Conservation (phyloP, 37 sponge, comb jelly and placozoan genomes). For the Chondrilla cf. caribensis region DNA sequence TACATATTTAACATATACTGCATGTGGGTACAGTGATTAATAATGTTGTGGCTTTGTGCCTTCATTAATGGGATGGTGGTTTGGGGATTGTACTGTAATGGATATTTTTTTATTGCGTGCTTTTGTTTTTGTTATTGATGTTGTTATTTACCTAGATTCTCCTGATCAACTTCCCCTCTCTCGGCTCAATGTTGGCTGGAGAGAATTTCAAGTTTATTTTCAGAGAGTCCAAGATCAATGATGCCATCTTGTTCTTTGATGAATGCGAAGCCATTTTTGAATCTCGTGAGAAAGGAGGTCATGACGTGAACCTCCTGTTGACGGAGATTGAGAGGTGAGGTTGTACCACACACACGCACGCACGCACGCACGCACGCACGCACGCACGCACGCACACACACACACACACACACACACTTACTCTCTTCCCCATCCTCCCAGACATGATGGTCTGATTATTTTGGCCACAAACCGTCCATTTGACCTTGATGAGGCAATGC, state of each 20-base stretch:
- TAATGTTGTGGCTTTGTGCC: no score
- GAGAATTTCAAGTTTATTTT: slow-evolving; percentile 89
- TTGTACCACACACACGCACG: no score
- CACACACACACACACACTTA: no score
- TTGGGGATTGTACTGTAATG: no score
- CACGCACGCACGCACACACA: background rate
- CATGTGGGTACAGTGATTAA: no score
- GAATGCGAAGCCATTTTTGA: slow-evolving; percentile 92
- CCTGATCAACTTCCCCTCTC: slow-evolving; percentile 84
- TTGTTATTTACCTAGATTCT: slow-evolving; percentile 38
- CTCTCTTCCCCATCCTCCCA: background rate
- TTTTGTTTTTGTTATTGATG: no score
- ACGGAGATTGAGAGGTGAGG: slow-evolving; percentile 78
- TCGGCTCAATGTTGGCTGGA: slow-evolving; percentile 77
- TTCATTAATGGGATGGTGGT: no score
- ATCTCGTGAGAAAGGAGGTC: slow-evolving; percentile 70
- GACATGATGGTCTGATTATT: slow-evolving; percentile 85
- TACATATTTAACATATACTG: no score
- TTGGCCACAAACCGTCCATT: slow-evolving; percentile 87
- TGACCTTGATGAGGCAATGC: slow-evolving; percentile 90
- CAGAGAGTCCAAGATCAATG: slow-evolving; percentile 88
- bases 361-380: no score
- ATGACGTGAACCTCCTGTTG: slow-evolving; percentile 75
- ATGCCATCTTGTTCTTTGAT: slow-evolving; percentile 89
- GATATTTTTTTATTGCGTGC: no score